Evolutionary conservation across 2,113 vertebrate species (phyloP).

Genomic region (Zootoca vivipara): DNA sequence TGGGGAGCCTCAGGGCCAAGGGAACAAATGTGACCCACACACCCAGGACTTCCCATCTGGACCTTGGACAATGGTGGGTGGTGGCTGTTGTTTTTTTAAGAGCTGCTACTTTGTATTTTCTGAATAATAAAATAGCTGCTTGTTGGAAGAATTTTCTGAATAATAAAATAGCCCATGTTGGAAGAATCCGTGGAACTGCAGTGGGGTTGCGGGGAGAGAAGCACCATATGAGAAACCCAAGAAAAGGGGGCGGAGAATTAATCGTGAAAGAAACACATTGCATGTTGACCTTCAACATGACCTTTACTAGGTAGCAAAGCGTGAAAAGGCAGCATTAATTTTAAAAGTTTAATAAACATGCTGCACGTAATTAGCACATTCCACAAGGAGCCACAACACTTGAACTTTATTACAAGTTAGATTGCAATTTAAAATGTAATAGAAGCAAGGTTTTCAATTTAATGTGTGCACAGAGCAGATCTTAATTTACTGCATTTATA

Average conservation of each 20-base stretch:
- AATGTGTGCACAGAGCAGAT: neutral
- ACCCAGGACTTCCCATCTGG: too few relatives aligned
- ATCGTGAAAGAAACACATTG: conserved; percentile 48
- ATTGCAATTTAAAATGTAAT: conserved; percentile 4
- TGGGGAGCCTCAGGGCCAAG: too few relatives aligned
- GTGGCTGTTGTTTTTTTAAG: too few relatives aligned
- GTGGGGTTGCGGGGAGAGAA: neutral
- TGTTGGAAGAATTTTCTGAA: neutral
- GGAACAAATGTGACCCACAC: too few relatives aligned
- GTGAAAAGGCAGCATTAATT: conserved; percentile 58
- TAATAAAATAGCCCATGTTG: neutral
- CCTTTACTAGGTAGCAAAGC: conserved; percentile 46
- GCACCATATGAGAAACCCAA: neutral
- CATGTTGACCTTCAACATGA: conserved; percentile 25
- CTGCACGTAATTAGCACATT: conserved; percentile 16
- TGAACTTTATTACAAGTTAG: neutral
- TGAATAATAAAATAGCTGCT: too few relatives aligned
- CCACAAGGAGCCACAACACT: conserved; percentile 9
- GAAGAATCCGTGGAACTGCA: neutral
- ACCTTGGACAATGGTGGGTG: too few relatives aligned
- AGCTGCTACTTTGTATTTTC: too few relatives aligned
- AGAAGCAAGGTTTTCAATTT: neutral
- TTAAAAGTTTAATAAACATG: conserved; percentile 44
- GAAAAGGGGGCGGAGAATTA: conserved; percentile 38
- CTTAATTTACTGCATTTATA: neutral